Evolutionary conservation across 2,888 invertebrate species (phyloP).

Genomic region (Anagyrus pseudococci): DNA sequence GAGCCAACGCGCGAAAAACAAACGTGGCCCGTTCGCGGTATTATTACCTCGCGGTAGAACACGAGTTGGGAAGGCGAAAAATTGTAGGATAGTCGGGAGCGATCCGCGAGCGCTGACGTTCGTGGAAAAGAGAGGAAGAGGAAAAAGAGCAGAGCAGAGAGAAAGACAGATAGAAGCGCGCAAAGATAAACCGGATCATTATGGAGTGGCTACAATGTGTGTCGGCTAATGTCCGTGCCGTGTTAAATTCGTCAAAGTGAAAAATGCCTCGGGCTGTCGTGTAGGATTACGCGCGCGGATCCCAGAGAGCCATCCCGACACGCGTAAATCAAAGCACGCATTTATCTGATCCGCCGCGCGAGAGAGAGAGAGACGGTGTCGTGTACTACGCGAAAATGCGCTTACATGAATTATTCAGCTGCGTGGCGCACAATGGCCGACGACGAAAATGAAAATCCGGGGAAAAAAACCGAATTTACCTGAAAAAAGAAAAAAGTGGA

Average conservation of each 20-base stretch:
- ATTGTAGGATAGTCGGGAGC: no score
- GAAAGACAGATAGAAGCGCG: neutral
- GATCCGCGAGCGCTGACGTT: no score
- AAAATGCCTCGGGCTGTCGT: slow-evolving; percentile 9
- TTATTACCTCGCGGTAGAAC: no score
- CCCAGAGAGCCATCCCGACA: neutral
- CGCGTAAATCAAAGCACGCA: slow-evolving; percentile 32
- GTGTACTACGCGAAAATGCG: neutral
- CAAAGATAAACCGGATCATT: slow-evolving; percentile 17
- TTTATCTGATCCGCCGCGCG: slow-evolving; percentile 15
- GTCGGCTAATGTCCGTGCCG: slow-evolving; percentile 17
- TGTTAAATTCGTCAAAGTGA: slow-evolving; percentile 30
- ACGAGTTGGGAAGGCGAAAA: no score
- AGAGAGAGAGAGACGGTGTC: neutral
- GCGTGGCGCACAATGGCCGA: slow-evolving; percentile 17
- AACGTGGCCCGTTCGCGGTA: no score
- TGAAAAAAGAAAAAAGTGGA: no score
- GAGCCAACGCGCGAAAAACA: no score
- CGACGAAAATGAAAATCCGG: no score
- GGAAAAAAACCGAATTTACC: no score
- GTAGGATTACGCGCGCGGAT: neutral
- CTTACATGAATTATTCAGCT: slow-evolving; percentile 32
- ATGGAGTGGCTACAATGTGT: slow-evolving; percentile 11
- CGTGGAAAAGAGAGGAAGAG: no score
- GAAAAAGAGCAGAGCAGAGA: no score